These are phyloP conservation scores for Hirtodrosophila trivittata DNA, from an alignment of 2,888 invertebrate genomes.

Conservation along the genomic window DNA sequence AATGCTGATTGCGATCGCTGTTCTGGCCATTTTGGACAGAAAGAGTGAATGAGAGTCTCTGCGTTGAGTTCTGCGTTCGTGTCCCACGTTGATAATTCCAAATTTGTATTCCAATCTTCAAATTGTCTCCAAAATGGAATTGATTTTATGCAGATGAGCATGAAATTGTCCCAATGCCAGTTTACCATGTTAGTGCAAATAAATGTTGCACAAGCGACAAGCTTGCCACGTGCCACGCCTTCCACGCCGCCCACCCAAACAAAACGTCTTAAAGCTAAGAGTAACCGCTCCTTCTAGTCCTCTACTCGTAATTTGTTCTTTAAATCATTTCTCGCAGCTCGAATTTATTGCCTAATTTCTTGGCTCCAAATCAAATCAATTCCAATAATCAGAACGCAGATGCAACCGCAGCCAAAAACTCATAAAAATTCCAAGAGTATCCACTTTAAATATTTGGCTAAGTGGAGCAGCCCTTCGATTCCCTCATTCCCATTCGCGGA, in stretches of 20 bases:
- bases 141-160: constrained; percentile 84
- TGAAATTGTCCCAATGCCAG: constrained; percentile 82
- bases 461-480: constrained; percentile 35
- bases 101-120: constrained; percentile 84
- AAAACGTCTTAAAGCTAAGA: constrained; percentile 4
- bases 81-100: constrained; percentile 82
- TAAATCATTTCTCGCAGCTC: too few species aligned
- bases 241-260: background rate
- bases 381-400: constrained; percentile 44
- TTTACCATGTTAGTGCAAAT: constrained; percentile 77
- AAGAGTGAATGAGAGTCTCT: constrained; percentile 22
- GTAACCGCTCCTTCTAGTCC: too few species aligned
- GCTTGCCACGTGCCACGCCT: constrained; percentile 51
- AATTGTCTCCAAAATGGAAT: constrained; percentile 84
- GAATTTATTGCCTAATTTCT: constrained; percentile 68
- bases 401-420: constrained; percentile 40
- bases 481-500: background rate
- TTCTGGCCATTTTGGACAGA: constrained; percentile 46
- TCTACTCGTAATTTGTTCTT: too few species aligned
- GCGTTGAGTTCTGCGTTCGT: constrained; percentile 32
- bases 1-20: constrained; percentile 78
- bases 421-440: constrained; percentile 60
- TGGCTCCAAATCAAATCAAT: constrained; percentile 45
- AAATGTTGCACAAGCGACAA: constrained; percentile 55
- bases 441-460: constrained; percentile 72